Percentiles rank a stretch among this genome's conserved stretches.
Evolutionary conservation across 2,888 invertebrate genomes (phyloP).

Genomic region (Pandemis cinnamomeana): DNA sequence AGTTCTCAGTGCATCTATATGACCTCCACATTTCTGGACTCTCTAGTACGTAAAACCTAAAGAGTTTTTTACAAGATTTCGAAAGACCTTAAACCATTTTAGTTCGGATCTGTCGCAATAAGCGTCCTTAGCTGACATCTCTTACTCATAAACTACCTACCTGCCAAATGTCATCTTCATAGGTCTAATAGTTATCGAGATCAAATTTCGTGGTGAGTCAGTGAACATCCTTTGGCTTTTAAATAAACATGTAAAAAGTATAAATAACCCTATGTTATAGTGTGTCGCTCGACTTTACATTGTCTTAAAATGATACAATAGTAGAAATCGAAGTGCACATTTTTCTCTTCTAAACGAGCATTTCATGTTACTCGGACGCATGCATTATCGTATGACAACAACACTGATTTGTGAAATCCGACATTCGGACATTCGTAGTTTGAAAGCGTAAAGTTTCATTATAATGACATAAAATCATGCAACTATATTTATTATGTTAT

Average conservation of each 20-base stretch:
- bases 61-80: too few species aligned
- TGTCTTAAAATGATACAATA: neutral
- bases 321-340: conserved; percentile 2
- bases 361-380: conserved; percentile 3
- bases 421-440: conserved; percentile 41
- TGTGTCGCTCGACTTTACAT: neutral
- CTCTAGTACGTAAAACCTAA: too few species aligned
- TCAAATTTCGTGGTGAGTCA: too few species aligned
- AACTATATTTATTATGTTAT: conserved; percentile 22
- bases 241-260: neutral
- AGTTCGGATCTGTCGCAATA: too few species aligned
- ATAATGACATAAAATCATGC: conserved; percentile 33
- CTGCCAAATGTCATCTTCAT: too few species aligned
- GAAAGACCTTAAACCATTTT: too few species aligned
- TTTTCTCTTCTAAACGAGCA: conserved; percentile 13
- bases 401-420: conserved; percentile 33
- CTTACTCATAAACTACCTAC: too few species aligned
- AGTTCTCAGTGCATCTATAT: too few species aligned
- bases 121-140: too few species aligned
- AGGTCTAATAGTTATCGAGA: too few species aligned
- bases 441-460: conserved; percentile 39
- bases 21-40: too few species aligned
- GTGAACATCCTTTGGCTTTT: too few species aligned
- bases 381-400: conserved; percentile 26
- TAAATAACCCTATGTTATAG: neutral